Evolutionary conservation across 2,797 vertebrate genomes (phyloP), one percentile per base, ranked within the genome.

Genomic region (Brotula barbata): DNA sequence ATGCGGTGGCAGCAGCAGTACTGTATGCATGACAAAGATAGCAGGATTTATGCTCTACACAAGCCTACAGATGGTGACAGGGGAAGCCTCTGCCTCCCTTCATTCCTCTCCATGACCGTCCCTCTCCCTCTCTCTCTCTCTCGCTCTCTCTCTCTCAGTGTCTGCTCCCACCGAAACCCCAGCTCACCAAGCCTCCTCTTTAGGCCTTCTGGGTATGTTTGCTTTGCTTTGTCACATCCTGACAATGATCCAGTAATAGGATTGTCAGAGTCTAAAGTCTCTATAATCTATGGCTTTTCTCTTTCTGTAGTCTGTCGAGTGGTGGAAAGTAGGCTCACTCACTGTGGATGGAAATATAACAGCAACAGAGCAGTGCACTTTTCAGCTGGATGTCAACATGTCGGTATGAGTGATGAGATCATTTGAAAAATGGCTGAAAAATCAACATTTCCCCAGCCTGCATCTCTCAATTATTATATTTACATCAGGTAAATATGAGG

Each of bases 21-120:
- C 75, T 77, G 83, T 80, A 78, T 87, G 76, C 75, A 72, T 86
- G 87, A 89, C 83, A 88, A 75, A 89, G 76, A 87, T 84, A 85
- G 84, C 51, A 73, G 85, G 86, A 87, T 87, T 89, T 85, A 82
- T 78, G 72, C 64, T 78, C 76, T 80, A 46, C 57, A 77, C 65
- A 63, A 80, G 77, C 75, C 74, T 82, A 75, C 77, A 82, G 81
- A 85, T 75, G 78, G 79, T 68, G 83, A 81, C 82, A 80, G 62
- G 82, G 77, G 71, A 84, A 82, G 74, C 74, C 81, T 83, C 48
- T 61, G 73, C 69, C 53, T 70, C 76, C 60, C 56, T 77, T 62
- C 51, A 31, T 57, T 48, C 61, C 58, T 65, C 60, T 31, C 50
- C 42, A 60, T 36, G 49, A 60, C 57, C 54, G 60, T 58, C 34